Percentiles rank a stretch among this genome's conserved stretches.
These are phyloP conservation scores for Noctua fimbriata DNA, from an alignment of 2,888 invertebrate species.

Conservation along the genomic window DNA sequence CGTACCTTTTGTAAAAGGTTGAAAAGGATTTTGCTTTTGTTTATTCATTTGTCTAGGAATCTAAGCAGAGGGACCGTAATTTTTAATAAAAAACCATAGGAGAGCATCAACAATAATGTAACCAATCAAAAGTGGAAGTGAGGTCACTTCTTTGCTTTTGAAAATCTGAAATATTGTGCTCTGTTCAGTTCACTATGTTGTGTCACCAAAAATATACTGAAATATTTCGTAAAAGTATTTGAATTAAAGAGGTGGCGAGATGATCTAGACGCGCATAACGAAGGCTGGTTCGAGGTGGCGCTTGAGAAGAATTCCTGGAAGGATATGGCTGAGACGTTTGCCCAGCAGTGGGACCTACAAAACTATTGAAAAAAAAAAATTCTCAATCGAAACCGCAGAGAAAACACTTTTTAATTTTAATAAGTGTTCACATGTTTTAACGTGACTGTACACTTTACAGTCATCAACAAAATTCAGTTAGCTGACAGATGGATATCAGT, in stretches of 20 bases:
- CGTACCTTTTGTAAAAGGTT: not conserved
- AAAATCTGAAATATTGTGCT: not conserved
- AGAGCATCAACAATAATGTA: not conserved
- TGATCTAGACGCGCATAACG: too few species aligned
- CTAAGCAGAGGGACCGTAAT: not conserved
- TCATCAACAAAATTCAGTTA: slow-evolving; percentile 1
- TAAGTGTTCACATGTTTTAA: not conserved
- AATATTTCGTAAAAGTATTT: not conserved
- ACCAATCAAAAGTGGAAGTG: not conserved
- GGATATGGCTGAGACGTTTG: too few species aligned
- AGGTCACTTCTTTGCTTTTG: not conserved
- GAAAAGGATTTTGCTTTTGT: not conserved
- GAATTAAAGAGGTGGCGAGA: too few species aligned
- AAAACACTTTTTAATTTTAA: too few species aligned
- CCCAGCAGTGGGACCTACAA: too few species aligned
- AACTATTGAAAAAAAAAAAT: too few species aligned
- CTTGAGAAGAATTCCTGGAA: too few species aligned
- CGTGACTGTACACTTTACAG: not conserved
- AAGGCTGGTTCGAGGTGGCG: too few species aligned
- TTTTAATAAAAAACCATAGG: not conserved
- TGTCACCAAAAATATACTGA: not conserved
- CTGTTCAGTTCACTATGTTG: not conserved
- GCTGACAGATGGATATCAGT: not conserved
- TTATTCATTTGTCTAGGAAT: not conserved
- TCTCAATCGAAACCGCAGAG: too few species aligned